Evolutionary conservation across 2,113 vertebrate genomes (phyloP), one percentile per base, ranked within the genome.

Genomic region (Xyliphius kryptos): DNA sequence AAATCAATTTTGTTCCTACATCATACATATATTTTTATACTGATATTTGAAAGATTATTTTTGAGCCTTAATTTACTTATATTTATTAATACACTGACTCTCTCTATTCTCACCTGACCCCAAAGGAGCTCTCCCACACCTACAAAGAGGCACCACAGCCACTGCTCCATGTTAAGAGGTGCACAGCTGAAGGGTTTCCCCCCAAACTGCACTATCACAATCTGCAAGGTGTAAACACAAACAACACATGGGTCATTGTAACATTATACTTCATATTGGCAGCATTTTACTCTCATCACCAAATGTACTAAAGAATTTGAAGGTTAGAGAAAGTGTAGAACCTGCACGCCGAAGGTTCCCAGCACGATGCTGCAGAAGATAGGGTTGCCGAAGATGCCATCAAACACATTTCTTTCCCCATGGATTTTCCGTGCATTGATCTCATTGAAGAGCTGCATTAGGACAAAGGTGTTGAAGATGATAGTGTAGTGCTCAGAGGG

Each of bases 111-210:
- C 73, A 95, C 92, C 92, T 95, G 92, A 55, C 92, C 92, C 92
- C 92, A 95, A 67, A 95, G 88, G 56, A 95, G 89, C 76, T 93
- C 92, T 55, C 92, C 92, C 12, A 92, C 82, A 21, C 92, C 92
- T 68, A 95, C 88, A 57, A 94, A 93, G 50, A 95, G 88, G 79
- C 92, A 95, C 92, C 91, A 95, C 60, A 95, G 90, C 92, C 92
- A 95, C 74, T 95, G 92, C 69, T 94, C 88, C 5, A 90, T 14
- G 56, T 90, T 92, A 70, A 95, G 85, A 1, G 92, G 91, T 8
- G 91, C 86, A 41, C 92, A 95, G 86, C 92, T 93, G 85, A 95
- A 94, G 60, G 92, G 91, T 70, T 93, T 93, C 32, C 92, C 92
- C 32, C 92, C 92, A 53, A 89, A 94, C 77, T 95, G 92, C 67